These are phyloP conservation scores for Isoperla grammatica DNA, from an alignment of 2,888 invertebrate genomes.

Conservation along the genomic window DNA sequence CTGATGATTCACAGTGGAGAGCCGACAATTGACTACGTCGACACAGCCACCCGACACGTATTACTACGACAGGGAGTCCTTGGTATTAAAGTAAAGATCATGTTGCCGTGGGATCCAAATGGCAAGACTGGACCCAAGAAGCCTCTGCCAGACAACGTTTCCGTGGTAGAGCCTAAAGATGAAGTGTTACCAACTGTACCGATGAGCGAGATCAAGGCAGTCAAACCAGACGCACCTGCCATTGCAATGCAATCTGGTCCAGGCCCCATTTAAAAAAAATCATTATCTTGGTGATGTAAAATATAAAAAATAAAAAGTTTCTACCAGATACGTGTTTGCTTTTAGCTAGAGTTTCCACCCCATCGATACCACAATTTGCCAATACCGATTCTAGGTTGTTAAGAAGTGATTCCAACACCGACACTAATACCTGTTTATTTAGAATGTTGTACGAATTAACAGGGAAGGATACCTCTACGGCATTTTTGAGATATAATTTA, in stretches of 20 bases:
- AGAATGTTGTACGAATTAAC: too few relatives aligned
- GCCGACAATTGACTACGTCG: constrained; percentile 97
- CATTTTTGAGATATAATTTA: too few relatives aligned
- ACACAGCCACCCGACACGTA: constrained; percentile 97
- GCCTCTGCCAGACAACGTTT: constrained; percentile 95
- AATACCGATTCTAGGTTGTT: too few relatives aligned
- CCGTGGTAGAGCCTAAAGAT: constrained; percentile 96
- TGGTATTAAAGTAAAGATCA: constrained; percentile 83
- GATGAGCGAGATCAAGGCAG: constrained; percentile 67
- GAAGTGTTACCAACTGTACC: constrained; percentile 71
- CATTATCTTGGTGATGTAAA: too few relatives aligned
- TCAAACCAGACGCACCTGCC: constrained; percentile 52
- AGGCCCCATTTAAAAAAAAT: too few relatives aligned
- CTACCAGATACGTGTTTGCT: too few relatives aligned
- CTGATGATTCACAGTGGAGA: constrained; percentile 99
- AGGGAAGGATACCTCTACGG: too few relatives aligned
- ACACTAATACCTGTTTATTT: too few relatives aligned
- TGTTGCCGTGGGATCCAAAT: constrained; percentile 97
- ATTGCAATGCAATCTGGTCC: constrained; percentile 18
- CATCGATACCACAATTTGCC: too few relatives aligned
- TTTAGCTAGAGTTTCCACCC: too few relatives aligned
- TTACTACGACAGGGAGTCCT: constrained; percentile 79
- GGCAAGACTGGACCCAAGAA: constrained; percentile 98
- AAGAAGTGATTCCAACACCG: too few relatives aligned
- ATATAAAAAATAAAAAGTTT: too few relatives aligned